Conservation (phyloP, 2,113 vertebrate genomes). For the Brachirus orientalis region DNA sequence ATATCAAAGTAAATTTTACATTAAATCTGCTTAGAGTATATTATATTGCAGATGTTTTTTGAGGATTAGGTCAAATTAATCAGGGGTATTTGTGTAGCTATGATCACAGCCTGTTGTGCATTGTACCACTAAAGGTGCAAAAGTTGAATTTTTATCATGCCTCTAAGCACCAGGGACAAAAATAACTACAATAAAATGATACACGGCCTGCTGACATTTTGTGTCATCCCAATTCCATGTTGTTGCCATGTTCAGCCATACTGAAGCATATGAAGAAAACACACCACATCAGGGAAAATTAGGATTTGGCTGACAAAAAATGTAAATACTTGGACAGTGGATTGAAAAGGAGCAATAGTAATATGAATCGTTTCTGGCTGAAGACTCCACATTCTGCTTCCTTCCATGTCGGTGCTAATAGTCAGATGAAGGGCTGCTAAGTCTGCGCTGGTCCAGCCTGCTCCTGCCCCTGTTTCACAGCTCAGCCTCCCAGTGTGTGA, state of each 20-base stretch:
- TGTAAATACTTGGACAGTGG: slow-evolving; percentile 13
- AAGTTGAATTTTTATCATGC: background rate
- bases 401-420: slow-evolving; percentile 19
- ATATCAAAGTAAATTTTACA: background rate
- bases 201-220: background rate
- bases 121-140: background rate
- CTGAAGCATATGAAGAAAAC: background rate
- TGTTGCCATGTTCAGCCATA: background rate
- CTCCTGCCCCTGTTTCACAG: slow-evolving; percentile 43
- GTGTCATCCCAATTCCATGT: background rate
- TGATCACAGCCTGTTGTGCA: background rate
- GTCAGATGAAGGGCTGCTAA: slow-evolving; percentile 54
- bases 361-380: slow-evolving; percentile 27
- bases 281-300: slow-evolving; percentile 3
- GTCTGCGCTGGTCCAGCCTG: slow-evolving; percentile 53
- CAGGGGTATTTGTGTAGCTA: background rate
- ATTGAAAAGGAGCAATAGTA: slow-evolving; percentile 29
- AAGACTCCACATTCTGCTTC: background rate
- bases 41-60: background rate
- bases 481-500: slow-evolving; percentile 55
- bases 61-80: slow-evolving; percentile 4
- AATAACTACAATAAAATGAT: background rate
- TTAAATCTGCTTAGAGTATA: background rate
- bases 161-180: background rate
- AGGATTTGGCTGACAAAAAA: slow-evolving; percentile 35